Conservation (phyloP, 53 echinoderm and acorn worm genomes). For the Actinopyga echinites region DNA sequence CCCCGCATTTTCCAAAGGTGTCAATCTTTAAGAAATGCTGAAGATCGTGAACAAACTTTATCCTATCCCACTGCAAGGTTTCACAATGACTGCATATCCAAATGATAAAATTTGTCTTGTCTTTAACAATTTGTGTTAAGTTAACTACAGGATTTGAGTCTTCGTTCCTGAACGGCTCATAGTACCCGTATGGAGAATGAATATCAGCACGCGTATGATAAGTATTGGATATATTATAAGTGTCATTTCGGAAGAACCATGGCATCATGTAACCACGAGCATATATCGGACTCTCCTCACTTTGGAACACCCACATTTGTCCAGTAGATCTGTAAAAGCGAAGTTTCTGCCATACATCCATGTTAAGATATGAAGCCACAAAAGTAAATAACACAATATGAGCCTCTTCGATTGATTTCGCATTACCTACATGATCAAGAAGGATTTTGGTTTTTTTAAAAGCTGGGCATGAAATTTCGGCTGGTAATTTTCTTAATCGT, state of each 20-base stretch:
- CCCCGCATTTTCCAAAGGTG: conserved; percentile 7
- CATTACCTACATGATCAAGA: background rate
- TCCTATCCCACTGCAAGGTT: conserved; percentile 30
- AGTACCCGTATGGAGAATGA: conserved; percentile 14
- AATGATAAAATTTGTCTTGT: too few relatives aligned
- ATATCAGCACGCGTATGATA: conserved; percentile 8
- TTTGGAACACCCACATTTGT: conserved; percentile 38
- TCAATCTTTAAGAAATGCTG: background rate
- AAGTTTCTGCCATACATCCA: conserved; percentile 11
- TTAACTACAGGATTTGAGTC: background rate
- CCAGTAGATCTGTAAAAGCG: conserved; percentile 1
- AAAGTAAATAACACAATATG: conserved; percentile 23
- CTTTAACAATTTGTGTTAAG: background rate
- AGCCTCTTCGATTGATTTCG: background rate
- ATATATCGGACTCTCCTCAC: conserved; percentile 12
- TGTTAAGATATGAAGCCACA: background rate
- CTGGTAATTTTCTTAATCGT: background rate
- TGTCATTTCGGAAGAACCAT: conserved; percentile 9
- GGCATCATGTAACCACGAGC: background rate
- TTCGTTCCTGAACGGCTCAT: conserved; percentile 5
- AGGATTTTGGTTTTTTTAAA: background rate
- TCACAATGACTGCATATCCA: conserved; percentile 39
- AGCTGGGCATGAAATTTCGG: background rate
- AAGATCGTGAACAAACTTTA: conserved; percentile 11
- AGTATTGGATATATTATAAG: conserved; percentile 25